Percentiles rank a stretch among this genome's conserved stretches.
Conservation (phyloP, 2,797 vertebrate species). For the Melanotaenia pygmaea region DNA sequence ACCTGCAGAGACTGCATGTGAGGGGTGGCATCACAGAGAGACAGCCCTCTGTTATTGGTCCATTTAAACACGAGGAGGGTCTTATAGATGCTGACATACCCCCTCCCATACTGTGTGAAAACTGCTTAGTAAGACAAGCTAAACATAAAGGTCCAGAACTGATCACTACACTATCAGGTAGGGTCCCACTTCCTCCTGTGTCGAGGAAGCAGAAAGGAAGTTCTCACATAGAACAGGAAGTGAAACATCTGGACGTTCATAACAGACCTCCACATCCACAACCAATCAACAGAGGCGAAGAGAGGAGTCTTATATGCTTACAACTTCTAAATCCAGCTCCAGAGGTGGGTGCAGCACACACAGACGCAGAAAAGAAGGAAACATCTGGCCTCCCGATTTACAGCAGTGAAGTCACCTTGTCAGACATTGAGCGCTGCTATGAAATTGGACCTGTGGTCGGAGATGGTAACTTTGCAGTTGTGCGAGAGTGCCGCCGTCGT, state of each 20-base stretch:
- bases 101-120: constrained; percentile 72
- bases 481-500: constrained; percentile 88
- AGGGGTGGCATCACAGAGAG: constrained; percentile 62
- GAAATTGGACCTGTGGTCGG: constrained; percentile 91
- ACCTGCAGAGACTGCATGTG: constrained; percentile 74
- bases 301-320: constrained; percentile 32
- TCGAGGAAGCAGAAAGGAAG: constrained; percentile 65
- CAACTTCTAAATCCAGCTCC: constrained; percentile 38
- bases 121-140: constrained; percentile 71
- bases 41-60: constrained; percentile 45
- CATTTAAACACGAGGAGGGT: constrained; percentile 70
- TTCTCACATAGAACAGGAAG: constrained; percentile 38
- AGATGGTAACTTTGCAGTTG: constrained; percentile 95
- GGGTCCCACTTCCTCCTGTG: constrained; percentile 75
- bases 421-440: constrained; percentile 87
- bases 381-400: constrained; percentile 57
- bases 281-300: constrained; percentile 36
- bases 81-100: constrained; percentile 38
- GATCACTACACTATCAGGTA: constrained; percentile 63
- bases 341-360: constrained; percentile 23
- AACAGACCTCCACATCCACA: constrained; percentile 21
- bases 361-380: constrained; percentile 16
- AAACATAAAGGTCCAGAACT: constrained; percentile 53
- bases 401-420: constrained; percentile 73
- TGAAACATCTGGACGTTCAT: constrained; percentile 30